A percentile compares a stretch with the other conserved stretches of the same genome.
Evolutionary conservation across 2,113 vertebrate species (phyloP).

Genomic region (Equus przewalskii): DNA sequence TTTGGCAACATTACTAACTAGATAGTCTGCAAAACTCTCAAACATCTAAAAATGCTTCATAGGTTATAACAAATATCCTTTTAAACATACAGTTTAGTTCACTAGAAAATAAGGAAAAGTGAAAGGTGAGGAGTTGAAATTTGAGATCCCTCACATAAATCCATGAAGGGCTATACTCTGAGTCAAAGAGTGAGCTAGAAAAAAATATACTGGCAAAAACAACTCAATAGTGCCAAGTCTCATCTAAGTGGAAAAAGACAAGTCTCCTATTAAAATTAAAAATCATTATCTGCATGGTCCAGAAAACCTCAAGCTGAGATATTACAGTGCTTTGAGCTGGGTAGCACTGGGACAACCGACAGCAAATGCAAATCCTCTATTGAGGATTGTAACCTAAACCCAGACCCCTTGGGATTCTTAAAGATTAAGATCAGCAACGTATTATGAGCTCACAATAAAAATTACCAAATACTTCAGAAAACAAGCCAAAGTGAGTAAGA

Average conservation of each 20-base stretch:
- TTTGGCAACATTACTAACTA: not conserved
- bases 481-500: not conserved
- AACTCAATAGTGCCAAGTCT: not conserved
- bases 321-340: not conserved
- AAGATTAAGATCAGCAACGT: not conserved
- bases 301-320: not conserved
- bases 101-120: not conserved
- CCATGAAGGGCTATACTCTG: not conserved
- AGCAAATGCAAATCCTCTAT: not conserved
- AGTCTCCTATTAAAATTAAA: not conserved
- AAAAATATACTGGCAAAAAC: not conserved
- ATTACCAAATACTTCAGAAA: slow-evolving; percentile 16
- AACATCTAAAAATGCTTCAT: not conserved
- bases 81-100: not conserved
- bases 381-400: not conserved
- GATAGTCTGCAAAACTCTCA: not conserved
- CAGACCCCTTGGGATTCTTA: not conserved
- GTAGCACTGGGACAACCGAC: not conserved
- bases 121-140: not conserved
- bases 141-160: not conserved
- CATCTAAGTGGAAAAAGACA: not conserved
- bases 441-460: slow-evolving; percentile 29
- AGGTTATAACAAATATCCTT: slow-evolving; percentile 25
- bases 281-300: not conserved
- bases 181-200: not conserved